These are phyloP conservation scores for Gryllus longicercus DNA, from an alignment of 2,888 invertebrate genomes.

Conservation along the genomic window DNA sequence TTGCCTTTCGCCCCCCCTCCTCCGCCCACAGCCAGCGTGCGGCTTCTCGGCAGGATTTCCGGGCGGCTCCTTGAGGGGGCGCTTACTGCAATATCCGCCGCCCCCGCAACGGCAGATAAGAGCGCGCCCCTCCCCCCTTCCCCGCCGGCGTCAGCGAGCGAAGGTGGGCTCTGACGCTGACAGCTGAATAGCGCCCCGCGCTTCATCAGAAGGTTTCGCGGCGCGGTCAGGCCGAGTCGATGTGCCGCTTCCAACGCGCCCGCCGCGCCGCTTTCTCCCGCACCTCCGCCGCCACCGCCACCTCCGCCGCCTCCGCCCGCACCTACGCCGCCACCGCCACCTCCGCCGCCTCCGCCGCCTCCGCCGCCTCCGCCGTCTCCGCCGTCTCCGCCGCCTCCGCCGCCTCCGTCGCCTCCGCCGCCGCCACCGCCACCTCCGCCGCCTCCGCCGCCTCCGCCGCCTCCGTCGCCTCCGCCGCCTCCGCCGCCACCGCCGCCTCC, in stretches of 20 bases:
- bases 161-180: constrained; percentile 17
- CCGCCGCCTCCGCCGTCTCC: too few relatives aligned
- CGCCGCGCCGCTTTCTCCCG: not conserved
- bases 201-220: not conserved
- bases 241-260: not conserved
- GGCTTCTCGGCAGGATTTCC: constrained; percentile 8
- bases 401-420: too few relatives aligned
- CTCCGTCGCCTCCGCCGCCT: not conserved
- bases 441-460: too few relatives aligned
- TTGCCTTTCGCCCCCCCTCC: not conserved
- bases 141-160: not conserved
- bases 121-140: not conserved
- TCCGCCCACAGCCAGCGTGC: not conserved
- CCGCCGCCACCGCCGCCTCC: not conserved
- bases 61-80: not conserved
- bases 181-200: not conserved
- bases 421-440: not conserved
- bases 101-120: not conserved
- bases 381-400: not conserved
- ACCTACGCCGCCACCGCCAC: too few relatives aligned
- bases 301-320: too few relatives aligned
- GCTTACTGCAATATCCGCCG: not conserved
- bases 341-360: too few relatives aligned
- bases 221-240: not conserved
- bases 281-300: too few relatives aligned